Evolutionary conservation across 1,140 invertebrate genomes (phyloP), one percentile per base, ranked within the genome.

Genomic region (Pachyrhynchus sulphureomaculatus): DNA sequence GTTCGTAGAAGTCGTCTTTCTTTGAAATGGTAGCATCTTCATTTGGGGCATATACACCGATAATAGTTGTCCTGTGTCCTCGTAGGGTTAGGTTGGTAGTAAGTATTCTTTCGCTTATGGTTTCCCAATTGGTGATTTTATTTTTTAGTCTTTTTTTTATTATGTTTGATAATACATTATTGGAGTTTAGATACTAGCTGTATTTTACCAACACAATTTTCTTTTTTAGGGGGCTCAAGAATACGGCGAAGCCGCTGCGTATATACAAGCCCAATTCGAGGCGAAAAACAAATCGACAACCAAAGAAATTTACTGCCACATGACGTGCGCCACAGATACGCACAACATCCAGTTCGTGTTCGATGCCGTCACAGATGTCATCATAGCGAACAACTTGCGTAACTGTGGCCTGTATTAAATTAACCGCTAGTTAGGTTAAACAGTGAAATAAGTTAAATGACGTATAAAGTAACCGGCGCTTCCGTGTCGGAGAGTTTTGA

Each of bases 291-390:
- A 92, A 76, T 83, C 87, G 67, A 90, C 90, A 78, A 88, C 88
- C 76, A 93, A 95, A 80, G 90, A 95, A 78, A 93, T 95, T 65
- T 95, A 95, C 73, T 92, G 90, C 62, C 92, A 95, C 76, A 90
- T 94, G 72, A 95, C 92, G 13, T 95, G 92, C 81, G 92, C 93
- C 23, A 95, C 93, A 36, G 93, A 95, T 72, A 95, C 92, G 36
- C 88, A 86, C 59, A 95, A 95, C 76, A 93, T 95, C 58, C 87
- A 93, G 75, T 95, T 95, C 77, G 92, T 95, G 17, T 95, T 95
- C 73, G 92, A 95, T 77, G 89, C 90, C 56, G 91, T 95, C 55
- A 93, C 92, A 53, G 92, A 95, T 80, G 91, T 95, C 57, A 93
- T 95, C 68, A 93, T 96, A 73, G 94, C 94, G 75, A 92, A 93